These are phyloP conservation scores for Stigmatopora argus DNA, from an alignment of 2,113 vertebrate species.

Conservation along the genomic window DNA sequence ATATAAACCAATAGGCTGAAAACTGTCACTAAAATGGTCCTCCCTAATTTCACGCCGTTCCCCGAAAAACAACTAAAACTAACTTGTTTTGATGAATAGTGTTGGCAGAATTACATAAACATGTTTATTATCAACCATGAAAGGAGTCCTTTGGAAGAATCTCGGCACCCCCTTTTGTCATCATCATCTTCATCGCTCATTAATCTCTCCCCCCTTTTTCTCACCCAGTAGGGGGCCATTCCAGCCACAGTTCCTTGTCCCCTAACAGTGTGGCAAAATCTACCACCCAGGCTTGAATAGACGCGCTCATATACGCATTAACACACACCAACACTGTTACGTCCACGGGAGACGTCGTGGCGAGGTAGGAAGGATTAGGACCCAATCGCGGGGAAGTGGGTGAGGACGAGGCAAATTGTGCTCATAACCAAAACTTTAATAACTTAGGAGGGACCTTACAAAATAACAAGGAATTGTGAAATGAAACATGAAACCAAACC, in stretches of 20 bases:
- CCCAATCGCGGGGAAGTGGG: no score
- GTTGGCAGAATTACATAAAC: constrained; percentile 16
- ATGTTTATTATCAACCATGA: constrained; percentile 39
- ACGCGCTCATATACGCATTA: not conserved
- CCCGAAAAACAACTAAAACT: not conserved
- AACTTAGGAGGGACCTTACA: no score
- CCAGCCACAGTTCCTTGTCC: constrained; percentile 31
- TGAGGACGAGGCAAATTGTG: no score
- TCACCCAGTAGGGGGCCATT: constrained; percentile 33
- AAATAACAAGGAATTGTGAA: no score
- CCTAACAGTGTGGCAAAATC: constrained; percentile 29
- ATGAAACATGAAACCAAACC: no score
- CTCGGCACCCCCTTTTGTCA: constrained; percentile 6
- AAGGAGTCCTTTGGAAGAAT: constrained; percentile 29
- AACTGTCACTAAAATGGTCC: not conserved
- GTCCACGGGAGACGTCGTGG: no score
- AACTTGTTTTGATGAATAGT: constrained; percentile 9
- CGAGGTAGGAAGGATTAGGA: no score
- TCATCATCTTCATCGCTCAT: constrained; percentile 43
- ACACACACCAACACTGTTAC: constrained; percentile 28
- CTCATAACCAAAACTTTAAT: no score
- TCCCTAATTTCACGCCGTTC: not conserved
- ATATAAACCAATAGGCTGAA: not conserved
- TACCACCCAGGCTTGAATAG: constrained; percentile 17
- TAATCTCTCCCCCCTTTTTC: constrained; percentile 38